Base-by-base conservation (phyloP, 37 sponge, comb jelly and placozoan genomes). In the Spongilla lacustris region DNA sequence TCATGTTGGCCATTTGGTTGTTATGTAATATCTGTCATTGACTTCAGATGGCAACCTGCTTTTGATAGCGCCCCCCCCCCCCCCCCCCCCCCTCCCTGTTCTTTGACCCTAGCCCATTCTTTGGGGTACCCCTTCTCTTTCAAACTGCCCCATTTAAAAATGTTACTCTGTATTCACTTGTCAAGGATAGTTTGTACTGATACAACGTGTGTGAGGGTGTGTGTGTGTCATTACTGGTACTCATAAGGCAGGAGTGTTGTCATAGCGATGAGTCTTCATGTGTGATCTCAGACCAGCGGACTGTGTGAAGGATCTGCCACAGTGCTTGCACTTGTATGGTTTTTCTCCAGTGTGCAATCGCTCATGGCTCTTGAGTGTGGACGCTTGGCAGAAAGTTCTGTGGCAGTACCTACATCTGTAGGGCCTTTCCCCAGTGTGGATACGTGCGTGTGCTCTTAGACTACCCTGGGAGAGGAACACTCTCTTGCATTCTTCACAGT, bases 291-390 rank as follows among this genome's bases (percentile, higher is more conserved):
- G 86, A 8, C 93, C 93, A 14, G 93, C 93, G 4, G 93, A 92
- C 48, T 92, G 93, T 13, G 94, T 89, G 82, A 93, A 93, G 0
- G 94, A 78, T 66, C 90, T 46, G 23, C 84, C 87, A 82, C 94
- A 93, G 58, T 79, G 69, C 23, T 72, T 81, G 79, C 94, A 93
- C 50, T 93, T 93, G 83, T 89, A 93, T 0, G 94, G 94, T 26
- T 86, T 93, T 69, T 93, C 94, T 67, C 94, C 94, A 2, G 94
- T 93, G 87, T 93, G 94, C 30, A 93, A 67, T 69, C 90, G 50
- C 80, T 87, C 84, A 74, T 93, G 94, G 11, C 84, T 83, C 22
- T 87, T 80, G 29, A 93, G 85, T 0, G 90, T 93, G 24, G 82
- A 81, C 22, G 87, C 87, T 69, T 89, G 90, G 41, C 87, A 86